These are phyloP conservation scores for Monopterus albus DNA, from an alignment of 2,113 vertebrate genomes.

Conservation along the genomic window DNA sequence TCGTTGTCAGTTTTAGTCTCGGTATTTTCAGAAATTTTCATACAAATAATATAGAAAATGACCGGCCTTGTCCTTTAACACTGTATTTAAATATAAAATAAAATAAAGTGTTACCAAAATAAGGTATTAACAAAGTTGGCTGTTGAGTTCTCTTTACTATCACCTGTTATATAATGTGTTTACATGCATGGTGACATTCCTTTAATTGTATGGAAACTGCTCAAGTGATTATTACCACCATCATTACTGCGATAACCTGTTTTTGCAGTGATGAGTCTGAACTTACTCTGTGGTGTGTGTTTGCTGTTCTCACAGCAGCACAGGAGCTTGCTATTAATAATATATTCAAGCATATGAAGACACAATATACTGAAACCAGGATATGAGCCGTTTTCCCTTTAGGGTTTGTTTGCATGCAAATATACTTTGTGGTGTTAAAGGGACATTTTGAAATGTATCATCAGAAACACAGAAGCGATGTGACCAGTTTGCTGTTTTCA, in stretches of 20 bases:
- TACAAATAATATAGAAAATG: no score
- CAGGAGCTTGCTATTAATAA: slow-evolving; percentile 2
- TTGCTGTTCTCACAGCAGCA: background rate
- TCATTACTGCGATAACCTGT: no score
- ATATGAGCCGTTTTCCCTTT: slow-evolving; percentile 12
- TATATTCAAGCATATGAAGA: background rate
- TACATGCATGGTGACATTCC: no score
- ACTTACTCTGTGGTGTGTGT: no score
- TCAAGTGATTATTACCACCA: no score
- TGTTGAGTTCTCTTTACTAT: background rate
- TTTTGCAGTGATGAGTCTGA: background rate
- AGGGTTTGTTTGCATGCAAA: background rate
- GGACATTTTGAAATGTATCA: background rate
- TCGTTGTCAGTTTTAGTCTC: no score
- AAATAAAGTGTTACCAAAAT: background rate
- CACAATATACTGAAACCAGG: slow-evolving; percentile 22
- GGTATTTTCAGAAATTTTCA: no score
- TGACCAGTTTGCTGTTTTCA: background rate
- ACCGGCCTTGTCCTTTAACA: no score
- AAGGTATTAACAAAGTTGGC: background rate
- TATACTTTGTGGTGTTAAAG: background rate
- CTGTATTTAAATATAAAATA: no score
- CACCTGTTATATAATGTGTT: no score
- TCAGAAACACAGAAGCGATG: background rate
- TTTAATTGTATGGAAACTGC: no score